phyloP scores from a whole-genome alignment of 2,113 vertebrate species.

The Macheiramphus alcinus region DNA sequence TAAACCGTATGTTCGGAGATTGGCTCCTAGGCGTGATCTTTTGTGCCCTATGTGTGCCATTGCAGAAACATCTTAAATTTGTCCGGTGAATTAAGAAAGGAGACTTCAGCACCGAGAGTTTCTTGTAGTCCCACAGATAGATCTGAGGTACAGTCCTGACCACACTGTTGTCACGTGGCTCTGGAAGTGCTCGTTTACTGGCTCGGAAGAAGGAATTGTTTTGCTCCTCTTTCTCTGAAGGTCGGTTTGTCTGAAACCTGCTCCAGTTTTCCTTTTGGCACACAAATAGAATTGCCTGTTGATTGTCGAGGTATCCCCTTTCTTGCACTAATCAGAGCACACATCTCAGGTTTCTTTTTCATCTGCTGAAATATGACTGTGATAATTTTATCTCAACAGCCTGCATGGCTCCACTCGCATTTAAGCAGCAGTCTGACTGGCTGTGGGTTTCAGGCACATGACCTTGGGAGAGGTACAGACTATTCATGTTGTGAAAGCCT shows the following conservation, averaged over 20 bases:
- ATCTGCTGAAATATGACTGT: background rate
- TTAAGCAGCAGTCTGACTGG: background rate
- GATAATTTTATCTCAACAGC: slow-evolving; percentile 36
- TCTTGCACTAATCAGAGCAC: slow-evolving; percentile 4
- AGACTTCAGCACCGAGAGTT: background rate
- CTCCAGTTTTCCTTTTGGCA: background rate
- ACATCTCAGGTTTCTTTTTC: slow-evolving; percentile 47
- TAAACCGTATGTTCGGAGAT: background rate
- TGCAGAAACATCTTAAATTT: background rate
- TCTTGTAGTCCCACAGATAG: background rate
- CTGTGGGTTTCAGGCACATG: background rate
- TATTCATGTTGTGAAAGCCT: background rate
- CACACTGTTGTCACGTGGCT: accelerated
- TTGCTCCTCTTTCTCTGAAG: background rate
- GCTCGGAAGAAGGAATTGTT: background rate
- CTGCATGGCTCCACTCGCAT: background rate
- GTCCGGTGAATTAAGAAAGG: background rate
- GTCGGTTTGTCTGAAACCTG: background rate
- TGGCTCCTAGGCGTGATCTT: background rate
- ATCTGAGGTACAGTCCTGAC: background rate
- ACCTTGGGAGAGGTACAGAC: background rate
- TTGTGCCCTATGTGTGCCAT: accelerated
- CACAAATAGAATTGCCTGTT: background rate
- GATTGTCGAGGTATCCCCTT: background rate
- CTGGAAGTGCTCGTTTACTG: background rate